Percentiles rank a stretch among this genome's conserved stretches.
Conservation (phyloP, 2,888 invertebrate genomes). For the Eustalomyia histrio region DNA sequence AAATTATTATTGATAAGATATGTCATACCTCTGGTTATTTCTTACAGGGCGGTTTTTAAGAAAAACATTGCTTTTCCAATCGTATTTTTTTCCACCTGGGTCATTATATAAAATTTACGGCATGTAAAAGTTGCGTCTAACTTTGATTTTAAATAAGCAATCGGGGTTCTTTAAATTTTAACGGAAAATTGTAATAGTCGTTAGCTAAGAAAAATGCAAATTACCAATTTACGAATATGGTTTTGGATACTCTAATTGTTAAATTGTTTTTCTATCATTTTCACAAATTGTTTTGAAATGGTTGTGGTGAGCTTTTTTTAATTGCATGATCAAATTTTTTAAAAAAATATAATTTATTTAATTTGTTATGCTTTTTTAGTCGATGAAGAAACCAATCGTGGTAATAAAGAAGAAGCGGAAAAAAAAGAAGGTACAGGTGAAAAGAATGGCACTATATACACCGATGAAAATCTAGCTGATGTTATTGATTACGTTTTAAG, state of each 20-base stretch:
- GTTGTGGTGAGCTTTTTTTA: slow-evolving; percentile 67
- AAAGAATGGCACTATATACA: slow-evolving; percentile 78
- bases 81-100: no score
- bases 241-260: background rate
- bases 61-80: no score
- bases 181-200: no score
- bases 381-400: background rate
- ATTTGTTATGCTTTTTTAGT: slow-evolving; percentile 2
- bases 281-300: slow-evolving; percentile 62
- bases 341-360: background rate
- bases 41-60: no score
- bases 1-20: no score
- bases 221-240: background rate
- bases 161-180: no score
- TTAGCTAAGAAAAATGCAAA: no score
- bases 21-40: no score
- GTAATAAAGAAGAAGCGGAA: slow-evolving; percentile 12
- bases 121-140: no score
- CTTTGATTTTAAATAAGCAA: no score
- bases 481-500: slow-evolving; percentile 84
- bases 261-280: slow-evolving; percentile 66
- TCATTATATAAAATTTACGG: no score
- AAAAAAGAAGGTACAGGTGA: slow-evolving; percentile 42
- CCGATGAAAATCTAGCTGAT: slow-evolving; percentile 81
- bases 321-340: background rate